A percentile compares a stretch with the other conserved stretches of the same genome.
These are phyloP conservation scores for Camponotus vicinus DNA, from an alignment of 1,140 invertebrate species.

Conservation along the genomic window DNA sequence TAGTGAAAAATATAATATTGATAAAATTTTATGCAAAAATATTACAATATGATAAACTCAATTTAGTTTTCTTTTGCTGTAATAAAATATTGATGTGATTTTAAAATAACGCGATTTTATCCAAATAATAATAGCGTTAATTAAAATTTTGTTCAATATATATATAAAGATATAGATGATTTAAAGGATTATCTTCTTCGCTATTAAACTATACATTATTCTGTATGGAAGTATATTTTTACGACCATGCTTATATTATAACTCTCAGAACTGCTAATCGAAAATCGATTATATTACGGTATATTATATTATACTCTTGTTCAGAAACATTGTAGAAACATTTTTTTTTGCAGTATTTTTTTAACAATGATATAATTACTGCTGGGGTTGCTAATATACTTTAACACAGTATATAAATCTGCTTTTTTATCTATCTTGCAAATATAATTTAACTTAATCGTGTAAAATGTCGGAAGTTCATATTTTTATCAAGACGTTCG, in stretches of 20 bases:
- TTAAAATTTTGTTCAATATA: neutral
- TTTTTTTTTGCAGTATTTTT: neutral
- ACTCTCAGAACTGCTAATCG: neutral
- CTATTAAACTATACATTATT: constrained; percentile 2
- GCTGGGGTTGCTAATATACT: neutral
- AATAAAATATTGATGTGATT: neutral
- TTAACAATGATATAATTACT: neutral
- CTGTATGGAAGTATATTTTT: constrained; percentile 10
- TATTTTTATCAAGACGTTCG: neutral
- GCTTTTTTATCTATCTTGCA: neutral
- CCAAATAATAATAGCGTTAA: neutral
- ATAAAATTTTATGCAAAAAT: neutral
- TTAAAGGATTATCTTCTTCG: neutral
- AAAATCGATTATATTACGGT: constrained; percentile 25
- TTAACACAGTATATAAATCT: neutral
- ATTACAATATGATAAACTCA: neutral
- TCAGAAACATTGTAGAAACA: neutral
- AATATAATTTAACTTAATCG: neutral
- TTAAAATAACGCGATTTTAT: neutral
- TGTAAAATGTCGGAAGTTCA: neutral
- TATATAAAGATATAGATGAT: neutral
- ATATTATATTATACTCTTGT: neutral
- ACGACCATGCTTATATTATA: neutral
- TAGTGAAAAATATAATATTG: neutral
- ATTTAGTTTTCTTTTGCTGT: neutral